Conservation (phyloP, 2,113 vertebrate genomes). For the Diglossa brunneiventris region DNA sequence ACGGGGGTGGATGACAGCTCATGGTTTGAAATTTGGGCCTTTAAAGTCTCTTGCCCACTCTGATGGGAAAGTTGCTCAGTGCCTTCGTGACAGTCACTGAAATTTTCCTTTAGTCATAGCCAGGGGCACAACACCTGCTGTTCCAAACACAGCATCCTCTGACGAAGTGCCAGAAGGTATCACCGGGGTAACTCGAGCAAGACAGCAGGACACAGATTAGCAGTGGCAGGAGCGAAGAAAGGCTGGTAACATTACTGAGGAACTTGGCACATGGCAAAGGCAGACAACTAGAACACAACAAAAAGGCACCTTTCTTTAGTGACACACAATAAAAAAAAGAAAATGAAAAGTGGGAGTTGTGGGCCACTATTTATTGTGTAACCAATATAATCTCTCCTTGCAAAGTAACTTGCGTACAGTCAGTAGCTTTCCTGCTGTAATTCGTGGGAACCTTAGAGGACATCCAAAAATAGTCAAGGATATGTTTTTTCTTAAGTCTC, state of each 20-base stretch:
- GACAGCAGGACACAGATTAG: constrained; percentile 19
- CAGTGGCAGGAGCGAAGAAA: background rate
- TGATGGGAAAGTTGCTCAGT: background rate
- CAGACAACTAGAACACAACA: background rate
- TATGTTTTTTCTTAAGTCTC: background rate
- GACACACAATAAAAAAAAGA: background rate
- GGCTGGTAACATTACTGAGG: background rate
- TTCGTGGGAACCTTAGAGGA: background rate
- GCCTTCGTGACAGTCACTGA: background rate
- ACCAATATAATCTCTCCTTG: background rate
- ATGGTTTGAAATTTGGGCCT: background rate
- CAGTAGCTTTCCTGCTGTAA: background rate
- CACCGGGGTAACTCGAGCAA: background rate
- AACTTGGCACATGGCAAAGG: background rate
- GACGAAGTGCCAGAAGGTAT: background rate
- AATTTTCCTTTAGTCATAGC: background rate
- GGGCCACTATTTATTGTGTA: background rate
- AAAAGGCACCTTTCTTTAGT: background rate
- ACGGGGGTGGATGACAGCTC: background rate
- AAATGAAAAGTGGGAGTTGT: background rate
- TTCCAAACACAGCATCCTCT: background rate
- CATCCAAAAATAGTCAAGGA: constrained; percentile 1
- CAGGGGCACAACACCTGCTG: background rate
- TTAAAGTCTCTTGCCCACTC: background rate
- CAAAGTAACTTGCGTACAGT: background rate